A percentile compares a stretch with the other conserved stretches of the same genome.
phyloP scores from a whole-genome alignment of 30 jellyfish, hydroid and myxozoan genomes.

The Mastigias papua region DNA sequence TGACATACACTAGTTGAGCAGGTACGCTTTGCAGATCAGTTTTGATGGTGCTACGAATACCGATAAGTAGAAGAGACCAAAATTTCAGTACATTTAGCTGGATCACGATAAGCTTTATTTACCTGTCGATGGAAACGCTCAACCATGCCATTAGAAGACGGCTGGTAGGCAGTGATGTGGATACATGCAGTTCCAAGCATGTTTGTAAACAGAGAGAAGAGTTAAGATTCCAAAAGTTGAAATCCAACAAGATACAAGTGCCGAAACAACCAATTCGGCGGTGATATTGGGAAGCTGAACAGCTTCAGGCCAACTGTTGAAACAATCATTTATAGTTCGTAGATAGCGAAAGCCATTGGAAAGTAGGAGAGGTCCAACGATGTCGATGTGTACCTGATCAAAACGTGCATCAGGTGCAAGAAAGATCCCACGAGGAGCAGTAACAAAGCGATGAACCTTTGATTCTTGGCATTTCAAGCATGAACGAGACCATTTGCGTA shows the following conservation, averaged over 20 bases:
- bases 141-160: too few relatives aligned
- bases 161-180: too few relatives aligned
- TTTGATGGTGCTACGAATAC: too few relatives aligned
- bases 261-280: constrained; percentile 35
- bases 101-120: too few relatives aligned
- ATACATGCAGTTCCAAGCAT: constrained; percentile 19
- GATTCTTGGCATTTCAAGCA: constrained; percentile 53
- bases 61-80: constrained; percentile 61
- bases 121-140: constrained; percentile 64
- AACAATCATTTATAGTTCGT: constrained; percentile 60
- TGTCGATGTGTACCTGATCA: constrained; percentile 60
- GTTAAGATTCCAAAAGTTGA: constrained; percentile 54
- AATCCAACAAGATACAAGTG: constrained; percentile 51
- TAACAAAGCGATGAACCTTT: constrained; percentile 29
- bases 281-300: constrained; percentile 36
- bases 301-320: constrained; percentile 76
- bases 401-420: constrained; percentile 36
- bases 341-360: too few relatives aligned
- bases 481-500: constrained; percentile 48
- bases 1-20: constrained; percentile 58
- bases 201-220: background rate
- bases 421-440: constrained; percentile 43
- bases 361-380: too few relatives aligned
- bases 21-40: constrained; percentile 47
- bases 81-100: constrained; percentile 47